Evolutionary conservation across 2,113 vertebrate genomes (phyloP).

Genomic region (Pseudorasbora parva): DNA sequence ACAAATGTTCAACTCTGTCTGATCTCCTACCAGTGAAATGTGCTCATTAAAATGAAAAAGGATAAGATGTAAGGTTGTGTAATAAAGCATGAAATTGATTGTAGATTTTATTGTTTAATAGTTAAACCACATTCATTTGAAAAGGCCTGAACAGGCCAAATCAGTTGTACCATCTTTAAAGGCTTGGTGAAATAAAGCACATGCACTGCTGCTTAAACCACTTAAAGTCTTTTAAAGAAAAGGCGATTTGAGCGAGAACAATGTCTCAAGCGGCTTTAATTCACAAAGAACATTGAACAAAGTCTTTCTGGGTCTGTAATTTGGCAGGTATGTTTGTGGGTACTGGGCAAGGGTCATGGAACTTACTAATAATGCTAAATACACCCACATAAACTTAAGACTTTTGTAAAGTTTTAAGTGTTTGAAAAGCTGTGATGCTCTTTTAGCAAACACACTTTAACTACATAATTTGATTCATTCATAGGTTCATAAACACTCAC

Average conservation of each 20-base stretch:
- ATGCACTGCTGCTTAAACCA: slow-evolving; percentile 5
- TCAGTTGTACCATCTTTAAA: background rate
- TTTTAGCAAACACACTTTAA: background rate
- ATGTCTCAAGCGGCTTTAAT: slow-evolving; percentile 4
- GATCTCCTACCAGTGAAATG: background rate
- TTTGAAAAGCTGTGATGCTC: background rate
- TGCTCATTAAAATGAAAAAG: background rate
- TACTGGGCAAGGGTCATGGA: background rate
- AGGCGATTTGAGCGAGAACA: background rate
- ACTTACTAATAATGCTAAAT: background rate
- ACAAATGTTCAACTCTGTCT: background rate
- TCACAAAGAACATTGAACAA: slow-evolving; percentile 3
- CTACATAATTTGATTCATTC: background rate
- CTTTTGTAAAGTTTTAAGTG: background rate
- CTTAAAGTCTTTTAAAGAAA: slow-evolving; percentile 30
- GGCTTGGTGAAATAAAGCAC: background rate
- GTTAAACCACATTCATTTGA: background rate
- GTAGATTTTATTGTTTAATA: background rate
- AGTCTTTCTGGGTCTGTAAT: background rate
- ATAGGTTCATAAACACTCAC: background rate
- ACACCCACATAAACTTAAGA: background rate
- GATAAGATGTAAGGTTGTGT: background rate
- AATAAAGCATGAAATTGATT: background rate
- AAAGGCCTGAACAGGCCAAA: background rate
- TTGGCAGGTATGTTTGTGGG: slow-evolving; percentile 6